Evolutionary conservation across 2,113 vertebrate genomes (phyloP).

Genomic region (Pterocles burchelli): DNA sequence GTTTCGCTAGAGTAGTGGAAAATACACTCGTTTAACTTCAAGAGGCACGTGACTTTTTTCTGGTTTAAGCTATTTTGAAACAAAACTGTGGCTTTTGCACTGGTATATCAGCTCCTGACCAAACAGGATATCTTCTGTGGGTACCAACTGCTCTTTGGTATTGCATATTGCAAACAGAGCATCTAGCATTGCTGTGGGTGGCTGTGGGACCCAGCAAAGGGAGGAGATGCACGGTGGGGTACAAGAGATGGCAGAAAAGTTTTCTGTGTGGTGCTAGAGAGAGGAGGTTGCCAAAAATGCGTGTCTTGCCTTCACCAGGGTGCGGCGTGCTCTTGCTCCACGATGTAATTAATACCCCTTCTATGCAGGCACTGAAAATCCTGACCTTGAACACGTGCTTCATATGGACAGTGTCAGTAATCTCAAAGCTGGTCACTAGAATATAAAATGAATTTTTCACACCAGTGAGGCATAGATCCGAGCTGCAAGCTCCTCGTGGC

Average conservation of each 20-base stretch:
- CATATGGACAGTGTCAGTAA: neutral
- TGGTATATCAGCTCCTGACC: neutral
- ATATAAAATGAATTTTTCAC: neutral
- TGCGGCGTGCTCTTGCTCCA: neutral
- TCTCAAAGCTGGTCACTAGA: neutral
- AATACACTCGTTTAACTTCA: fast-evolving
- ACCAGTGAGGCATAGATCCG: neutral
- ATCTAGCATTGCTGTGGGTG: fast-evolving
- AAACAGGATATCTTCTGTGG: conserved; percentile 5
- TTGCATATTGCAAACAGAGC: fast-evolving
- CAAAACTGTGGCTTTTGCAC: neutral
- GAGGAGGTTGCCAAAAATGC: neutral
- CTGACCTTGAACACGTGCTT: neutral
- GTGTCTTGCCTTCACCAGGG: neutral
- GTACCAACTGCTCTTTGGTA: neutral
- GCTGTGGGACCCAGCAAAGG: neutral
- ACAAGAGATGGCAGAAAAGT: neutral
- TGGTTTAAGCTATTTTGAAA: neutral
- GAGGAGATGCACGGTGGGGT: neutral
- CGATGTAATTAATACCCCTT: neutral
- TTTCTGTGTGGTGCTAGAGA: neutral
- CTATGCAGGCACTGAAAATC: neutral
- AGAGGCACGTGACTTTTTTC: fast-evolving
- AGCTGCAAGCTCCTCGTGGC: conserved; percentile 4
- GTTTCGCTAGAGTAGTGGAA: neutral